These are phyloP conservation scores for Rhinatrema bivittatum DNA, from an alignment of 2,797 vertebrate genomes.

Conservation along the genomic window DNA sequence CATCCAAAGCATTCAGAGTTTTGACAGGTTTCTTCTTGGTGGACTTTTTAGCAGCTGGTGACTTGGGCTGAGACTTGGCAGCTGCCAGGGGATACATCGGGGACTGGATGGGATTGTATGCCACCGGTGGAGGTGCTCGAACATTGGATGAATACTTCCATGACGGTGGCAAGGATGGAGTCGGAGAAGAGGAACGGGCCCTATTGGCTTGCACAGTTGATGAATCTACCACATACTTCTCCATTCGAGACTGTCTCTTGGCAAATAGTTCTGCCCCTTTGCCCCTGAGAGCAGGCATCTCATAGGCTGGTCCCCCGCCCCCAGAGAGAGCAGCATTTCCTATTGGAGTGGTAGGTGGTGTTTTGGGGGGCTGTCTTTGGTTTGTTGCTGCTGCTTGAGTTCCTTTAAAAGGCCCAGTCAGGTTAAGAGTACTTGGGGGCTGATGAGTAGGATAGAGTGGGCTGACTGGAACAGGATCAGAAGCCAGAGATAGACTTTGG, in stretches of 20 bases:
- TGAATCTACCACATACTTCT: constrained; percentile 93
- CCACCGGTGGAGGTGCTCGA: constrained; percentile 82
- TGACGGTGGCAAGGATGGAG: constrained; percentile 78
- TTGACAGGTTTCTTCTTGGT: constrained; percentile 76
- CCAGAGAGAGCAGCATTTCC: constrained; percentile 44
- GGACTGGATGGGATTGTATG: constrained; percentile 90
- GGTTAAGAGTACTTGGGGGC: constrained; percentile 45
- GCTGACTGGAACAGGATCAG: constrained; percentile 18
- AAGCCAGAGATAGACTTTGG: constrained; percentile 55
- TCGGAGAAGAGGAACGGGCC: constrained; percentile 76
- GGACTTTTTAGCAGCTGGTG: constrained; percentile 54
- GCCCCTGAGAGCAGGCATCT: constrained; percentile 81
- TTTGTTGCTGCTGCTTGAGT: constrained; percentile 47
- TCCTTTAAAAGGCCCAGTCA: constrained; percentile 61
- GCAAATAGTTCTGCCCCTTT: constrained; percentile 96
- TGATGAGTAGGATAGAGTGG: constrained; percentile 36
- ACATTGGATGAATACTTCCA: constrained; percentile 95
- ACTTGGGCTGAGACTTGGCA: constrained; percentile 59
- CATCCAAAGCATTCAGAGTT: constrained; percentile 84
- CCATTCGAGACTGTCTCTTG: constrained; percentile 93
- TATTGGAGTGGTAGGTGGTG: constrained; percentile 56
- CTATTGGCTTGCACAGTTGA: constrained; percentile 85
- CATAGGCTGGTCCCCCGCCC: constrained; percentile 61
- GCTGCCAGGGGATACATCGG: constrained; percentile 86
- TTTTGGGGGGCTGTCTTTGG: constrained; percentile 44